Evolutionary conservation across 2,888 invertebrate genomes (phyloP), one percentile per base, ranked within the genome.

Genomic region (Andrena minutula): DNA sequence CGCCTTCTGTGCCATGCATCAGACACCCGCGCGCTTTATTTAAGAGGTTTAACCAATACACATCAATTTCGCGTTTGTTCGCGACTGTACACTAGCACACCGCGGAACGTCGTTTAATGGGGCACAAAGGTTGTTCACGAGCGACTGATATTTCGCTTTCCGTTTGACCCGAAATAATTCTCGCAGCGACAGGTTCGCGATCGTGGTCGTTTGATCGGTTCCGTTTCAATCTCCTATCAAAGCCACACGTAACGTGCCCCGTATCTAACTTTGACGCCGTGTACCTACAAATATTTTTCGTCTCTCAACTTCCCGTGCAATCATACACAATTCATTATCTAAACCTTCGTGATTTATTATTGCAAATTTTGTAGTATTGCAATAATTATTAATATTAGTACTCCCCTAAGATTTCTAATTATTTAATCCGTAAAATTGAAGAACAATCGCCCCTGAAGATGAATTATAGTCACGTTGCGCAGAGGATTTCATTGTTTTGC

Each of bases 1-100:
- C 90, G 90, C 60, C 83, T 78, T 81, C 87, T 79, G 82, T 89
- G 89, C 80, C 86, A 81, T 85, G 87, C 84, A 84, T 86, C 84
- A 83, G 82, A 86, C 85, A 84, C 82, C 71, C 73, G 68, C 73
- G 63, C 79, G 79, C 82, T 73, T 83, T 76, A 71, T 65, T 81
- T 70, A 70, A 77, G 77, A 80, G 82, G 79, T 76, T 88, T 88
- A 80, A 86, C 84, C 78, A 81, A 77, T 69, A 79, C 77, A 77
- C 35, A 28, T 51, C 63, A 58, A 64, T 65, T 74, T 41, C 73
- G 60, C 72, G 26, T 63, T 53, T 28, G 32, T 58, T 51, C n/a
- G 65, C 12, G 12, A 3, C 51, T 61, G 41, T 56, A 26, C 53
- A 56, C 70, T 23, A 53, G 74, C 51, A 35, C 51, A 47, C 41